These are phyloP conservation scores for Pseudolaguvia tuberculata DNA, from an alignment of 2,113 vertebrate genomes.

Conservation along the genomic window DNA sequence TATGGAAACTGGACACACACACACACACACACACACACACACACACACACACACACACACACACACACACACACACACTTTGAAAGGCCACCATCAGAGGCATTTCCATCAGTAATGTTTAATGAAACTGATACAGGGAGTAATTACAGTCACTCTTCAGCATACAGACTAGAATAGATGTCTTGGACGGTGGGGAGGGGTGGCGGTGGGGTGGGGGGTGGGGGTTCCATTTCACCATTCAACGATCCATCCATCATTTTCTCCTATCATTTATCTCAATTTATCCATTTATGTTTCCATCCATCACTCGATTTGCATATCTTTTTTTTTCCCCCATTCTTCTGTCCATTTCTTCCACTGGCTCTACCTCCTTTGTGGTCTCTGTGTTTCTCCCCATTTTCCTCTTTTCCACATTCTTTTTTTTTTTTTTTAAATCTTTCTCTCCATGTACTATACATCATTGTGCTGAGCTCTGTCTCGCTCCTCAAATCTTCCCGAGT, in stretches of 20 bases:
- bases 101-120: slow-evolving; percentile 19
- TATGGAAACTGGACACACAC: slow-evolving; percentile 3
- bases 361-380: not conserved
- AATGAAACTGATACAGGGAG: slow-evolving; percentile 15
- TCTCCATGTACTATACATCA: not conserved
- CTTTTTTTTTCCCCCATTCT: not conserved
- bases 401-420: not conserved
- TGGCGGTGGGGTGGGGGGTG: too few relatives aligned
- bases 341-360: slow-evolving; percentile 1
- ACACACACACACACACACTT: not conserved
- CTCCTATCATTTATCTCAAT: slow-evolving; percentile 14
- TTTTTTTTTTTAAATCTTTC: not conserved
- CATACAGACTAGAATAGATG: not conserved
- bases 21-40: not conserved
- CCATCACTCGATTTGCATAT: not conserved
- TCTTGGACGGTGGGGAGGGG: not conserved
- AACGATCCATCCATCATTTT: slow-evolving; percentile 4
- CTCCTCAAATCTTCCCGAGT: slow-evolving; percentile 30
- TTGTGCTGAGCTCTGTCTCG: not conserved
- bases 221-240: not conserved
- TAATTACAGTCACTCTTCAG: slow-evolving; percentile 11
- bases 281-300: slow-evolving; percentile 4
- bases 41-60: not conserved
- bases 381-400: not conserved
- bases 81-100: not conserved